Evolutionary conservation across 1,140 invertebrate species (phyloP).

Genomic region (Oppia nitens): DNA sequence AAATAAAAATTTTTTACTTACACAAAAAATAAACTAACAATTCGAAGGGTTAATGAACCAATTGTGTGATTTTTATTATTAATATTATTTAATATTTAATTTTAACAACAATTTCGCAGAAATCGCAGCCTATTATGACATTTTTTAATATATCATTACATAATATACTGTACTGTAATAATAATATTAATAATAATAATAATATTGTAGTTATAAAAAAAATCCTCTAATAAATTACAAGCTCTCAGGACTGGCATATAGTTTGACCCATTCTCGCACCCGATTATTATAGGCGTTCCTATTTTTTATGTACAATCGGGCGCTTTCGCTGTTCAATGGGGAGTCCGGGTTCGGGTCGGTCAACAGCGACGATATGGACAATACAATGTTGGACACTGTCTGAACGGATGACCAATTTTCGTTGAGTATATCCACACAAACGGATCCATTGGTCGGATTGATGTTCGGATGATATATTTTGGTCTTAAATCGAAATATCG

Average conservation of each 20-base stretch:
- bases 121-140: too few relatives aligned
- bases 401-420: slow-evolving; percentile 19
- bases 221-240: neutral
- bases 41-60: too few relatives aligned
- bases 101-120: too few relatives aligned
- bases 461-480: slow-evolving; percentile 99
- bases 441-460: slow-evolving; percentile 70
- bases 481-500: slow-evolving; percentile 87
- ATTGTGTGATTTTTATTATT: too few relatives aligned
- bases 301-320: neutral
- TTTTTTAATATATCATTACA: too few relatives aligned
- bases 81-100: too few relatives aligned
- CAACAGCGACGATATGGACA: neutral
- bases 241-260: neutral
- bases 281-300: neutral
- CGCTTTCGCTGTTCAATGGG: neutral
- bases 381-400: slow-evolving; percentile 4
- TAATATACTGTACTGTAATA: too few relatives aligned
- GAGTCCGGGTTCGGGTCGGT: neutral
- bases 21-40: too few relatives aligned
- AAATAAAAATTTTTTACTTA: too few relatives aligned
- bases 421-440: slow-evolving; percentile 20
- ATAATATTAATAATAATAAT: too few relatives aligned
- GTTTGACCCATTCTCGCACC: neutral
- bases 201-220: too few relatives aligned